Evolutionary conservation across 53 echinoderm and acorn worm species (phyloP).

Genomic region (Holothuria scabra): DNA sequence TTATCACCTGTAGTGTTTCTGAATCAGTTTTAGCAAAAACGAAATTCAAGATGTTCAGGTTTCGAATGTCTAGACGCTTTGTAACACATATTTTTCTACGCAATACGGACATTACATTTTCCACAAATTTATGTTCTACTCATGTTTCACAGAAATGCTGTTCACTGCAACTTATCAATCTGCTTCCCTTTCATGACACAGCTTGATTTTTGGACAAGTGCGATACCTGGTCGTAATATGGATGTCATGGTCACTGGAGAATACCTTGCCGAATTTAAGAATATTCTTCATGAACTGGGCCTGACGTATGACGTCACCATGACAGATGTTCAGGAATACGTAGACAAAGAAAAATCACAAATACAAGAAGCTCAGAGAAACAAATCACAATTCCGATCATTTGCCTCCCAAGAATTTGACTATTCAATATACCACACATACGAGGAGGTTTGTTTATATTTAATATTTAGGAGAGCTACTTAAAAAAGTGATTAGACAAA

Average conservation of each 20-base stretch:
- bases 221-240: background rate
- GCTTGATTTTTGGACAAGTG: constrained; percentile 17
- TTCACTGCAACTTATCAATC: background rate
- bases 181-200: background rate
- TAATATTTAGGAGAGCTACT: too few species aligned
- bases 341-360: constrained; percentile 13
- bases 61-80: too few species aligned
- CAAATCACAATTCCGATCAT: background rate
- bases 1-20: too few species aligned
- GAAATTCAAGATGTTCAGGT: too few species aligned
- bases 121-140: too few species aligned
- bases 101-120: too few species aligned
- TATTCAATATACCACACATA: constrained; percentile 75
- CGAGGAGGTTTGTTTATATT: constrained; percentile 62
- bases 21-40: too few species aligned
- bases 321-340: constrained; percentile 6
- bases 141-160: background rate
- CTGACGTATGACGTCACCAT: background rate
- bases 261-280: background rate
- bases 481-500: too few species aligned
- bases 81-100: too few species aligned
- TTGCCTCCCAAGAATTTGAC: constrained; percentile 55
- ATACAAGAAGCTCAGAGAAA: background rate
- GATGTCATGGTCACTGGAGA: constrained; percentile 18
- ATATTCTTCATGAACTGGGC: background rate